Percentiles rank a stretch among this genome's conserved stretches.
Evolutionary conservation across 1,140 invertebrate genomes (phyloP).

Genomic region (Ceratitis capitata): DNA sequence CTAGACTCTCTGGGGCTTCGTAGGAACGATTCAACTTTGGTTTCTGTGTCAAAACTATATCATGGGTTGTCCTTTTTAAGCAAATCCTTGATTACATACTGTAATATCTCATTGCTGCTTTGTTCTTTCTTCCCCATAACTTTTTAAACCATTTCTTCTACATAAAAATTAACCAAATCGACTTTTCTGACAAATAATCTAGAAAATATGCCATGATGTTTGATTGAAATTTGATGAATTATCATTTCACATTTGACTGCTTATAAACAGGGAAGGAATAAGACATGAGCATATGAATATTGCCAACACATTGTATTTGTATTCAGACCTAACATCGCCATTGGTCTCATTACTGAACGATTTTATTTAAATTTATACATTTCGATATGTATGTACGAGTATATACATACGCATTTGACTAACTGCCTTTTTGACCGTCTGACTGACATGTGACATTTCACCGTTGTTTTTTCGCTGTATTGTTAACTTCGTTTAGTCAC

Average conservation of each 20-base stretch:
- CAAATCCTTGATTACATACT: too few relatives aligned
- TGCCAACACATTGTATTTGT: too few relatives aligned
- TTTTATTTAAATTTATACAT: too few relatives aligned
- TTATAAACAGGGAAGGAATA: neutral
- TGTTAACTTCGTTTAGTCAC: slow-evolving; percentile 31
- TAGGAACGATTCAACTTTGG: too few relatives aligned
- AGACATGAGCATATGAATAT: neutral
- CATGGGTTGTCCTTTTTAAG: too few relatives aligned
- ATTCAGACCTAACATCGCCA: neutral
- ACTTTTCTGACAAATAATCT: neutral
- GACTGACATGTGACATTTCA: slow-evolving; percentile 35
- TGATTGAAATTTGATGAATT: slow-evolving; percentile 24
- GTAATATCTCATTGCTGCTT: too few relatives aligned
- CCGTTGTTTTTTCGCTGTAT: neutral
- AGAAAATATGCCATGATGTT: neutral
- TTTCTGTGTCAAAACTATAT: too few relatives aligned
- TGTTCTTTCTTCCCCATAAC: too few relatives aligned
- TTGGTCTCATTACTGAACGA: too few relatives aligned
- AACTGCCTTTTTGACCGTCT: slow-evolving; percentile 7
- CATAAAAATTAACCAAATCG: neutral
- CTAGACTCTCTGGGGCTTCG: too few relatives aligned
- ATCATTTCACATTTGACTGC: neutral
- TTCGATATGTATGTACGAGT: too few relatives aligned
- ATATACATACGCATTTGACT: neutral
- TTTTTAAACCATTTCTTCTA: too few relatives aligned